Evolutionary conservation across 2,797 vertebrate genomes (phyloP).

Genomic region (Meda fulgida): DNA sequence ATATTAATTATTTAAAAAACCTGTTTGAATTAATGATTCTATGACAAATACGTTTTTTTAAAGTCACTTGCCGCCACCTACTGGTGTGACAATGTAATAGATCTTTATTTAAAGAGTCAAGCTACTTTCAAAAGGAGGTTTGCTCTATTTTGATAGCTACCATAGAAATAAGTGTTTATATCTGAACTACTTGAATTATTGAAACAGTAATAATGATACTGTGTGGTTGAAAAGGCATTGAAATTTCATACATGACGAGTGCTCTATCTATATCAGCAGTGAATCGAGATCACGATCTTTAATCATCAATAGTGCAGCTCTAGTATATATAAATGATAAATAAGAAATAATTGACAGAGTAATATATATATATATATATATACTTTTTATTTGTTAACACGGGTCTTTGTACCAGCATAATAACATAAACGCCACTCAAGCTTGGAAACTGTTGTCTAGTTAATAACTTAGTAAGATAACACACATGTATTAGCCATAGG

Average conservation of each 20-base stretch:
- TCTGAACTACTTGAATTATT: not conserved
- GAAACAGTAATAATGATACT: not conserved
- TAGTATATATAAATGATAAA: too few species aligned
- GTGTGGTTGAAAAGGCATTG: not conserved
- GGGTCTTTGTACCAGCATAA: not conserved
- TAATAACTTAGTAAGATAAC: conserved; percentile 43
- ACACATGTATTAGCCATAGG: conserved; percentile 35
- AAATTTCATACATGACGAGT: not conserved
- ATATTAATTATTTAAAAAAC: too few species aligned
- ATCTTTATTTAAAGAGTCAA: not conserved
- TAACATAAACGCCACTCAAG: conserved; percentile 16
- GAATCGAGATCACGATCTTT: not conserved
- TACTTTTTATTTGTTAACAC: not conserved
- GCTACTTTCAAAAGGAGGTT: not conserved
- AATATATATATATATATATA: not conserved
- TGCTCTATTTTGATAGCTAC: not conserved
- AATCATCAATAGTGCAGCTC: not conserved
- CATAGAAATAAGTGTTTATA: not conserved
- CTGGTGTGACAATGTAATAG: not conserved
- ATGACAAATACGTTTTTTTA: not conserved
- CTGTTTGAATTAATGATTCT: not conserved
- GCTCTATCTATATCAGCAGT: not conserved
- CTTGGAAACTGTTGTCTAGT: conserved; percentile 36
- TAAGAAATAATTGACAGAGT: too few species aligned
- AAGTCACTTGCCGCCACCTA: not conserved